phyloP scores from a whole-genome alignment of 1,140 invertebrate species.

The Diachasma alloeum region DNA sequence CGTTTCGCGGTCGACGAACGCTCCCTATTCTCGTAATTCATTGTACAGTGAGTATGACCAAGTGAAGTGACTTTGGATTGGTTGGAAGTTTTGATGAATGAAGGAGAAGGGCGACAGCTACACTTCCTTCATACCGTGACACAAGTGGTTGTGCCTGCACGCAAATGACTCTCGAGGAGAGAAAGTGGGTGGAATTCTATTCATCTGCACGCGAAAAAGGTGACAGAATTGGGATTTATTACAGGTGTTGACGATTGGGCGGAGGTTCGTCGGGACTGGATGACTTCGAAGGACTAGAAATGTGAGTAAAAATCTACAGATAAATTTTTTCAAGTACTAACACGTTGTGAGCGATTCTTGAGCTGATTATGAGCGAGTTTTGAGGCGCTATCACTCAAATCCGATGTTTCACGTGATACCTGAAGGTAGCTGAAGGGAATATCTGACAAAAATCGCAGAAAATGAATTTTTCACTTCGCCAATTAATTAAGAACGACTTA shows the following conservation, averaged over 20 bases:
- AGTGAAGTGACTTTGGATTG: constrained; percentile 14
- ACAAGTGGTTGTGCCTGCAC: not conserved
- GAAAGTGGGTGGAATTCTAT: not conserved
- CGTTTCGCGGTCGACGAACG: constrained; percentile 11
- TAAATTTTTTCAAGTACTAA: too few species aligned
- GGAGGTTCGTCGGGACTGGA: not conserved
- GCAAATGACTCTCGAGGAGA: not conserved
- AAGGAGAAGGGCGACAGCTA: constrained; percentile 1
- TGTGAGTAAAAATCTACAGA: too few species aligned
- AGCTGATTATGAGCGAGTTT: too few species aligned
- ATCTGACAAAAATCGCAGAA: not conserved
- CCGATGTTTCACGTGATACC: too few species aligned
- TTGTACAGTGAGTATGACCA: not conserved
- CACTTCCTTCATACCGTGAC: not conserved
- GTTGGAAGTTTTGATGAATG: constrained; percentile 10
- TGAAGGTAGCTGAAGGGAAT: too few species aligned
- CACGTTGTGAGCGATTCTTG: too few species aligned
- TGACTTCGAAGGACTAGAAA: too few species aligned
- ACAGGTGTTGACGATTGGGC: not conserved
- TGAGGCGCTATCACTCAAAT: too few species aligned
- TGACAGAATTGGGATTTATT: not conserved
- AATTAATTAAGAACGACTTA: not conserved
- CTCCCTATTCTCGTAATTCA: not conserved
- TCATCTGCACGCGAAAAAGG: not conserved
- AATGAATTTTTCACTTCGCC: not conserved